A percentile compares a stretch with the other conserved stretches of the same genome.
Evolutionary conservation across 2,888 invertebrate species (phyloP).

Genomic region (Scaptomyza flava): DNA sequence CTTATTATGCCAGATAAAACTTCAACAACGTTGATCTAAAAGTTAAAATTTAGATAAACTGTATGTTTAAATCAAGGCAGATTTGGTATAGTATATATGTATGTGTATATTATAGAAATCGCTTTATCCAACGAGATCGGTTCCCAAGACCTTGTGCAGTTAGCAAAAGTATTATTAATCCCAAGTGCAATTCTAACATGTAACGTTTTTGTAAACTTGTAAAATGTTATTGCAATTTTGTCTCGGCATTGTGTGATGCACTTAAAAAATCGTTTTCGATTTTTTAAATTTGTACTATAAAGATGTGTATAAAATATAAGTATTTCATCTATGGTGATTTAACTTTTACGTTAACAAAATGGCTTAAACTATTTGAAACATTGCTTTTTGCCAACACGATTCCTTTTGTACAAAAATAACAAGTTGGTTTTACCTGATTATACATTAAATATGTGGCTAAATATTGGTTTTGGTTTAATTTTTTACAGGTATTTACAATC

Average conservation of each 20-base stretch:
- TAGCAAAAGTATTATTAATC: neutral
- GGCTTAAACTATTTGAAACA: too few relatives aligned
- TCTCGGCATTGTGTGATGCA: neutral
- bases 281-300: too few relatives aligned
- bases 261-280: neutral
- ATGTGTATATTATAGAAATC: neutral
- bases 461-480: neutral
- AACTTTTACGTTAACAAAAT: too few relatives aligned
- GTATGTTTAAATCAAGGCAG: neutral
- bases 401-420: too few relatives aligned
- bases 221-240: neutral
- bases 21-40: slow-evolving; percentile 15
- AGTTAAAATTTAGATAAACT: neutral
- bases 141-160: neutral
- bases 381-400: too few relatives aligned
- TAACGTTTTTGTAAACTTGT: too few relatives aligned
- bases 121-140: neutral
- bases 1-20: neutral
- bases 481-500: neutral
- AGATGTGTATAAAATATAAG: too few relatives aligned
- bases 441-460: too few relatives aligned
- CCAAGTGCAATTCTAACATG: neutral
- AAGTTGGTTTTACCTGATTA: too few relatives aligned
- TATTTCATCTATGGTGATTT: too few relatives aligned
- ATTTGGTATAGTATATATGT: neutral